Percentiles rank a stretch among this genome's conserved stretches.
Evolutionary conservation across 1,140 invertebrate species (phyloP).

Genomic region (Probaryconus sp.): DNA sequence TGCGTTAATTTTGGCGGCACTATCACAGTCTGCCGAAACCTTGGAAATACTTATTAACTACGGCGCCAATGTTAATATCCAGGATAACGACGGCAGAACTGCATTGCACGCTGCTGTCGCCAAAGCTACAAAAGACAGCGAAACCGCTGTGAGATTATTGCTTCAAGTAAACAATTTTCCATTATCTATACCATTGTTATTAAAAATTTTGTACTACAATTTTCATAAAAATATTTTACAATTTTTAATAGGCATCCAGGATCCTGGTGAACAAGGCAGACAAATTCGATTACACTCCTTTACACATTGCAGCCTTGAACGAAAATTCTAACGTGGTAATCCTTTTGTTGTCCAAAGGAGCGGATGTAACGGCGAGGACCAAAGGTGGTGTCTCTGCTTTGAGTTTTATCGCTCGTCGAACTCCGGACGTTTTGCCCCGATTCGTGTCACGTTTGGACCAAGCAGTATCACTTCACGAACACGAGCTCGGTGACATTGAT

Average conservation of each 20-base stretch:
- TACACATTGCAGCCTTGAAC: conserved; percentile 91
- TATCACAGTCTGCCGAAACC: conserved; percentile 86
- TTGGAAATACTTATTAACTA: conserved; percentile 83
- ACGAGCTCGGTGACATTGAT: conserved; percentile 89
- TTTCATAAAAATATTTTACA: too few species aligned
- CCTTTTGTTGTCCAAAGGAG: conserved; percentile 86
- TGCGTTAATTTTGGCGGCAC: conserved; percentile 86
- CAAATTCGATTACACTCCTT: conserved; percentile 87
- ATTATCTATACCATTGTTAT: too few species aligned
- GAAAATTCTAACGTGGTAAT: conserved; percentile 88
- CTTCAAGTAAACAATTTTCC: conserved; percentile 65
- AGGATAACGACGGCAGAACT: conserved; percentile 85
- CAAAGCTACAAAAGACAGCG: conserved; percentile 84
- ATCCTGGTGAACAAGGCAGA: conserved; percentile 85
- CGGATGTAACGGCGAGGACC: conserved; percentile 88
- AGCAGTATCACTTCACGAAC: conserved; percentile 87
- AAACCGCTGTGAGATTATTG: conserved; percentile 82
- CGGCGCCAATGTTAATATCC: conserved; percentile 81
- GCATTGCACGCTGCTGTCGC: conserved; percentile 89
- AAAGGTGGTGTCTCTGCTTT: conserved; percentile 88
- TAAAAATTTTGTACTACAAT: too few species aligned
- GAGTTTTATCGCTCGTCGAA: conserved; percentile 88
- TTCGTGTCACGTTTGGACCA: conserved; percentile 86
- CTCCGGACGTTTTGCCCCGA: conserved; percentile 86
- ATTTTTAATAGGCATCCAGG: conserved; percentile 26